Percentiles rank a stretch among this genome's conserved stretches.
Evolutionary conservation across 2,888 invertebrate genomes (phyloP).

Genomic region (Adineta ricciae): DNA sequence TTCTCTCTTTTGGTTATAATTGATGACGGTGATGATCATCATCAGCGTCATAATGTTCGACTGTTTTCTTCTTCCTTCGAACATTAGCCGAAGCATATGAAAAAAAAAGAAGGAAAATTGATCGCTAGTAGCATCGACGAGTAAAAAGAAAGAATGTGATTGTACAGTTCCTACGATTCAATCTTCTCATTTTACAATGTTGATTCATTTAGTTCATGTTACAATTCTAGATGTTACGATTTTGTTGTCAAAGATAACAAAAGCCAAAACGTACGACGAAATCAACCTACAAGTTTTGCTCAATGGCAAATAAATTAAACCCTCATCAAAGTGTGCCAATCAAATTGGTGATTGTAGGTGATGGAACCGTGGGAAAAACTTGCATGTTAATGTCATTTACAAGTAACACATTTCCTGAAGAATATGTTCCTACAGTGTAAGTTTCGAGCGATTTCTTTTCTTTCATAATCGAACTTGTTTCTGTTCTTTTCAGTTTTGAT

Average conservation of each 20-base stretch:
- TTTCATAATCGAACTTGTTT: neutral
- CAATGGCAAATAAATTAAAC: slow-evolving; percentile 14
- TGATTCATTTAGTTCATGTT: neutral
- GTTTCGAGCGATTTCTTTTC: slow-evolving; percentile 35
- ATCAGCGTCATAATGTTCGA: neutral
- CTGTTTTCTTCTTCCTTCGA: neutral
- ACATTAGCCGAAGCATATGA: neutral
- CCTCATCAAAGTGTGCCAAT: slow-evolving; percentile 46
- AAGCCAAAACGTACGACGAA: neutral
- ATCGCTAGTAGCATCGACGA: neutral
- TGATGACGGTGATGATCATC: neutral
- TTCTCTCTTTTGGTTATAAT: neutral
- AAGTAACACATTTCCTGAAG: slow-evolving; percentile 57
- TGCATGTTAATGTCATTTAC: slow-evolving; percentile 59
- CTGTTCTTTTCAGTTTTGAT: slow-evolving; percentile 65
- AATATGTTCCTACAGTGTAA: slow-evolving; percentile 57
- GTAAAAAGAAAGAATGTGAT: neutral
- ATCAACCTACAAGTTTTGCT: neutral
- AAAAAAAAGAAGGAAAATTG: neutral
- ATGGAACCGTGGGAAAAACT: slow-evolving; percentile 58
- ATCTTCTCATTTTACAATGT: neutral
- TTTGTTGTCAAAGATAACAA: neutral
- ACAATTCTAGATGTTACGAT: neutral
- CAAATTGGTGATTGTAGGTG: slow-evolving; percentile 58
- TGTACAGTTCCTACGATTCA: neutral